These are phyloP conservation scores for Gallinago undulata DNA, from an alignment of 2,113 vertebrate species.

Conservation along the genomic window DNA sequence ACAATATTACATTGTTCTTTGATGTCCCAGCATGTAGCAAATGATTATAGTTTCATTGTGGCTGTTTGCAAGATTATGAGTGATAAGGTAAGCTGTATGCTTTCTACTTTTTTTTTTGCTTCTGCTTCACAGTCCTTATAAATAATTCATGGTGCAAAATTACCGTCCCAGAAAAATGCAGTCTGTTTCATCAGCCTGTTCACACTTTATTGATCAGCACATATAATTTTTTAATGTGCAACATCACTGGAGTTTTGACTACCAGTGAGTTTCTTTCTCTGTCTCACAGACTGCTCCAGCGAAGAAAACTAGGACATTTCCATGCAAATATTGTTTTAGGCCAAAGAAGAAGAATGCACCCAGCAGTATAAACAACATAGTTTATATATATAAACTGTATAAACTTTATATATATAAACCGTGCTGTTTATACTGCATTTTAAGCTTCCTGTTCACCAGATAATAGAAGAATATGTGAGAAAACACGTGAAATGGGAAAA, in stretches of 20 bases:
- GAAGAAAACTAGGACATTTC: not conserved
- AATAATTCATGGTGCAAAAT: conserved; percentile 92
- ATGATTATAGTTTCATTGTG: conserved; percentile 85
- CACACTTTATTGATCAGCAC: conserved; percentile 70
- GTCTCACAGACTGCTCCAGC: not conserved
- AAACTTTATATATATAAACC: not conserved
- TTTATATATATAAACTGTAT: no score
- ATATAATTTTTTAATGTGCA: conserved; percentile 61
- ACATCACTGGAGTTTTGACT: conserved; percentile 46
- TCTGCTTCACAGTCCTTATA: conserved; percentile 78
- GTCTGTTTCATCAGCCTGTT: conserved; percentile 81
- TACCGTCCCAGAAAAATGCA: conserved; percentile 88
- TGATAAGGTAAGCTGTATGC: conserved; percentile 85
- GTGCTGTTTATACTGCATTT: not conserved
- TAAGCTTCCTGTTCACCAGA: not conserved
- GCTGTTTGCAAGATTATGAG: conserved; percentile 82
- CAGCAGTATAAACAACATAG: not conserved
- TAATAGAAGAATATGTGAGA: not conserved
- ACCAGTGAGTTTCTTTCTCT: not conserved
- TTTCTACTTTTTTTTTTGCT: conserved; percentile 75
- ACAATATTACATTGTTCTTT: conserved; percentile 61
- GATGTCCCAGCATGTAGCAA: conserved; percentile 81
- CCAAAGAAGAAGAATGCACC: not conserved
- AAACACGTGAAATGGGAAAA: not conserved
- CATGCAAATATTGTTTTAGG: not conserved